Conservation (phyloP, 1,140 invertebrate genomes). For the Calephelis virginiensis region DNA sequence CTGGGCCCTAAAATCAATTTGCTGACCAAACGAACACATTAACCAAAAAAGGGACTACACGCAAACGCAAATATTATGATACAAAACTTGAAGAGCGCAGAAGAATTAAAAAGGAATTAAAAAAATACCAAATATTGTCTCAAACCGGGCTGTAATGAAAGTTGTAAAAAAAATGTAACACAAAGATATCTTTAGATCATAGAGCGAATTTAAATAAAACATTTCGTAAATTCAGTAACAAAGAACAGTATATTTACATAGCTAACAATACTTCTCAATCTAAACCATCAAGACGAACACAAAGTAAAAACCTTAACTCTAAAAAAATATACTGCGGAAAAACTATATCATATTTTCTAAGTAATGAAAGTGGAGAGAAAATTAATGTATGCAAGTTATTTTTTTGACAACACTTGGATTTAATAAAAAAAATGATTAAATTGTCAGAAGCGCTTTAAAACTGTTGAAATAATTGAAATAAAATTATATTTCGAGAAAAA, state of each 20-base stretch:
- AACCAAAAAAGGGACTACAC: conserved; percentile 15
- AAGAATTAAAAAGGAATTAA: conserved; percentile 4
- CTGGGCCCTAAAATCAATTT: too few relatives aligned
- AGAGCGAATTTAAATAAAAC: neutral
- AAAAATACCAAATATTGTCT: conserved; percentile 5
- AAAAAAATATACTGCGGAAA: neutral
- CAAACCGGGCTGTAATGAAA: too few relatives aligned
- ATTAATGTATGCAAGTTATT: neutral
- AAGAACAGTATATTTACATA: conserved; percentile 12
- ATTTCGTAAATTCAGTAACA: conserved; percentile 10
- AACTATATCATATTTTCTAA: neutral
- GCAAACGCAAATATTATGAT: conserved; percentile 5
- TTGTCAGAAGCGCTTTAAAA: too few relatives aligned
- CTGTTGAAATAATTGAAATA: too few relatives aligned
- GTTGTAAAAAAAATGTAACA: too few relatives aligned
- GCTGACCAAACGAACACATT: too few relatives aligned
- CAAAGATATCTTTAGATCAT: too few relatives aligned
- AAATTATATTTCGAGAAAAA: too few relatives aligned
- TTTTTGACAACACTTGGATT: neutral
- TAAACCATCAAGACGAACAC: neutral
- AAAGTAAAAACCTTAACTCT: neutral
- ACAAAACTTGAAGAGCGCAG: neutral
- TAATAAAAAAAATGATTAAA: neutral
- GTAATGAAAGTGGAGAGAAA: neutral
- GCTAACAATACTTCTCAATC: conserved; percentile 11